A percentile compares a stretch with the other conserved stretches of the same genome.
These are phyloP conservation scores for Fragum sueziense DNA, from an alignment of 2,888 invertebrate species.

Conservation along the genomic window DNA sequence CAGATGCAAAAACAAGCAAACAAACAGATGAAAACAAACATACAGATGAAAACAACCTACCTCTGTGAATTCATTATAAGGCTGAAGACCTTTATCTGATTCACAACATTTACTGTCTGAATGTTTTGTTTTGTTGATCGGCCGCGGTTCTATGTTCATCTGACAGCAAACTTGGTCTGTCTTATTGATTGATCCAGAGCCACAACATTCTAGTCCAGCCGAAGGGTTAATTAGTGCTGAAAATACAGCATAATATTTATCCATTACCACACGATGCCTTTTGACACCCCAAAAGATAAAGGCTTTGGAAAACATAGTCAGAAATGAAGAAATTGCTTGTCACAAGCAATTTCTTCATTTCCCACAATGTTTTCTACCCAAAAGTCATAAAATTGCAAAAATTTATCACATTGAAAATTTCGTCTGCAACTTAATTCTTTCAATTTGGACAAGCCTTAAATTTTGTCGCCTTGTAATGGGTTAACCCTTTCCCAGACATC, in stretches of 20 bases:
- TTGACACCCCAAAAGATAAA: too few species aligned
- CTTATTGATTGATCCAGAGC: background rate
- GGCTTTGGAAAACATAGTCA: background rate
- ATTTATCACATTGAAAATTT: too few species aligned
- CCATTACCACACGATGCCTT: background rate
- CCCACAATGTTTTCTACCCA: too few species aligned
- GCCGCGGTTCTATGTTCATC: background rate
- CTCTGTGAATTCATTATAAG: background rate
- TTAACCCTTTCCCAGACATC: background rate
- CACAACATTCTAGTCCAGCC: background rate
- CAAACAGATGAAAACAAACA: too few species aligned
- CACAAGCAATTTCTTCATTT: background rate
- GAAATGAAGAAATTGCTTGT: background rate
- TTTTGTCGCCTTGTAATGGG: too few species aligned
- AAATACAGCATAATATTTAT: background rate
- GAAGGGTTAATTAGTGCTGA: background rate
- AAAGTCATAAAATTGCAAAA: too few species aligned
- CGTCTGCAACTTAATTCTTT: too few species aligned
- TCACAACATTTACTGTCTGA: background rate
- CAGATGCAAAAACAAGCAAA: too few species aligned
- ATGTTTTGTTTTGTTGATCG: background rate
- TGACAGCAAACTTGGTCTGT: background rate
- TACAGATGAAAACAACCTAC: background rate
- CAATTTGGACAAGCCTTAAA: too few species aligned
- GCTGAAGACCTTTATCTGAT: background rate